Conservation (phyloP, 1,140 invertebrate species). For the Venturia canescens region DNA sequence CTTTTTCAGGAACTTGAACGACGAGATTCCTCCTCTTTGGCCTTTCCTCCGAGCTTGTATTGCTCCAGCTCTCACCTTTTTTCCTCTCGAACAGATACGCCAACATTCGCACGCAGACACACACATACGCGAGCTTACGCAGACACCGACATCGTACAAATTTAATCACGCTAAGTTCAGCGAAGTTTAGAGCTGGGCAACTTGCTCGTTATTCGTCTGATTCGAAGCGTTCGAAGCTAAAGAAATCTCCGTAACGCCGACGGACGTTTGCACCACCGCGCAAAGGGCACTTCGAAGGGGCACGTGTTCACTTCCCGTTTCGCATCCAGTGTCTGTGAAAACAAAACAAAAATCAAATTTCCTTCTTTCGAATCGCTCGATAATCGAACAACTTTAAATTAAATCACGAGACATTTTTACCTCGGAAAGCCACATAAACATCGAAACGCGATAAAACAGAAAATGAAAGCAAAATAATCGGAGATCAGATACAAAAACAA, state of each 20-base stretch:
- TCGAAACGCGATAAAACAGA: neutral
- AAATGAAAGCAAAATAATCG: neutral
- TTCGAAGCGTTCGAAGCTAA: slow-evolving; percentile 68
- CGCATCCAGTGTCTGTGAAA: slow-evolving; percentile 70
- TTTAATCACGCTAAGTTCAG: neutral
- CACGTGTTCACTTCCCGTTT: slow-evolving; percentile 69
- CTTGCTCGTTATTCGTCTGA: slow-evolving; percentile 70
- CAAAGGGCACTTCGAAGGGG: slow-evolving; percentile 70
- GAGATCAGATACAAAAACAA: neutral
- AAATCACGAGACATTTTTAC: no score
- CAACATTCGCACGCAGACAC: neutral
- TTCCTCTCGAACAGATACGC: neutral
- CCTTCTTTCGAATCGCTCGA: no score
- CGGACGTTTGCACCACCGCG: slow-evolving; percentile 71
- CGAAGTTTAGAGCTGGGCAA: slow-evolving; percentile 69
- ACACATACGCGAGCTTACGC: neutral
- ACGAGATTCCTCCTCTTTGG: slow-evolving; percentile 3
- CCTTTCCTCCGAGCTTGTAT: neutral
- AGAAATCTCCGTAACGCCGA: slow-evolving; percentile 71
- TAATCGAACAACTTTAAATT: no score
- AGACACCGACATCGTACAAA: neutral
- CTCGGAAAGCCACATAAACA: neutral
- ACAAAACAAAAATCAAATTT: neutral
- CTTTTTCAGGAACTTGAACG: slow-evolving; percentile 23
- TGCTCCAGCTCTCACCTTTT: neutral